These are phyloP conservation scores for Rhincodon typus DNA, from an alignment of 2,797 vertebrate species.

Conservation along the genomic window DNA sequence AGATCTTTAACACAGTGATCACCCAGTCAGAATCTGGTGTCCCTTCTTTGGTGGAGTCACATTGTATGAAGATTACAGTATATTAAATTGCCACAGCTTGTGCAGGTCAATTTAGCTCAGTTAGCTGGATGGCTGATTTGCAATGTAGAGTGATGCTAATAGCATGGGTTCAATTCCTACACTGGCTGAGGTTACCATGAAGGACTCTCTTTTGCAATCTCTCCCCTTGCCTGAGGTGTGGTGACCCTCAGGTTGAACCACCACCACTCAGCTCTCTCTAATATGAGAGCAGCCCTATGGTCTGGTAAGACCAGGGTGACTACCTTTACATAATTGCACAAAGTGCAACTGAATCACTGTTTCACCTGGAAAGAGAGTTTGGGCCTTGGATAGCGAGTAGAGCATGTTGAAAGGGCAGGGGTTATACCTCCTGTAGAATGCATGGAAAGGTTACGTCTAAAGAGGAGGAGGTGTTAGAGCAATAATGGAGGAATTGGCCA, in stretches of 20 bases:
- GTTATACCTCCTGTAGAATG: background rate
- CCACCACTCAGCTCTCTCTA: too few species aligned
- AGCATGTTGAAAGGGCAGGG: background rate
- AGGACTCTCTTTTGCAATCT: too few species aligned
- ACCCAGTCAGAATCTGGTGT: background rate
- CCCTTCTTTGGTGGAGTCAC: background rate
- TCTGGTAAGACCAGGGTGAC: too few species aligned
- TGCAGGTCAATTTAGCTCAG: too few species aligned
- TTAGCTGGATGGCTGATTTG: too few species aligned
- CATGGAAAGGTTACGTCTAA: background rate
- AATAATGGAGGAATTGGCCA: background rate
- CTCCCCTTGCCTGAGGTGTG: too few species aligned
- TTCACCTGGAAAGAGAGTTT: background rate
- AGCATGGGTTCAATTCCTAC: too few species aligned
- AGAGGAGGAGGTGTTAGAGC: background rate
- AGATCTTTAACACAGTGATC: background rate
- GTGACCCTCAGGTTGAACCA: too few species aligned
- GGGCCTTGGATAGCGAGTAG: background rate
- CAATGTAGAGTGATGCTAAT: too few species aligned
- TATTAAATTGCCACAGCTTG: too few species aligned
- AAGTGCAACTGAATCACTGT: background rate
- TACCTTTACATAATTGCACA: background rate
- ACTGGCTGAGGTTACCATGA: too few species aligned
- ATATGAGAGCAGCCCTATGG: too few species aligned
- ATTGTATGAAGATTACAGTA: background rate